phyloP scores from a whole-genome alignment of 2,113 vertebrate genomes.

The Tragelaphus buxtoni region DNA sequence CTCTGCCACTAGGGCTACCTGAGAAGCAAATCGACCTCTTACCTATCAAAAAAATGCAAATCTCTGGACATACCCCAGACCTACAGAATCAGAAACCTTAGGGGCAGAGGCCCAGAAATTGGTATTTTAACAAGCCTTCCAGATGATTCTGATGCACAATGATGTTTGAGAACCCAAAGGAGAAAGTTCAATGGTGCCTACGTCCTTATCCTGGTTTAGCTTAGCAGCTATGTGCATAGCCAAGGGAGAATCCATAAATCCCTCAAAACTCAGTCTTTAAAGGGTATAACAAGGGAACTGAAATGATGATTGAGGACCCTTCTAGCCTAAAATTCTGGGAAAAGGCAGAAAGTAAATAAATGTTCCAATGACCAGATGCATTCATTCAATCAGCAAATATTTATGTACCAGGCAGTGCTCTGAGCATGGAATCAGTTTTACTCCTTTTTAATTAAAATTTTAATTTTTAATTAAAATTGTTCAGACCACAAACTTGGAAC shows the following conservation, averaged over 20 bases:
- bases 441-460: not conserved
- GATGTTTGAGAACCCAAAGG: not conserved
- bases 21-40: not conserved
- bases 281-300: not conserved
- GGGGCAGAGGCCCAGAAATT: not conserved
- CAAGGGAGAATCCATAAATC: not conserved
- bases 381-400: slow-evolving; percentile 1
- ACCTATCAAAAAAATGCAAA: not conserved
- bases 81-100: not conserved
- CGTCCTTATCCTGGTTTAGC: not conserved
- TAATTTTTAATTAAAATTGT: not conserved
- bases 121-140: not conserved
- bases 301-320: not conserved
- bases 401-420: not conserved
- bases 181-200: not conserved
- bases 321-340: not conserved
- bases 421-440: not conserved
- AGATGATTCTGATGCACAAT: not conserved
- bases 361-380: not conserved
- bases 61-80: not conserved
- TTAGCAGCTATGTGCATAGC: not conserved
- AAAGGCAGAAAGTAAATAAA: not conserved
- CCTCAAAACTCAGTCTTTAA: not conserved
- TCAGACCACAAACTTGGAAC: not conserved
- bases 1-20: not conserved